Base-by-base conservation (phyloP, 2,797 vertebrate genomes). In the Poecilia gillii region DNA sequence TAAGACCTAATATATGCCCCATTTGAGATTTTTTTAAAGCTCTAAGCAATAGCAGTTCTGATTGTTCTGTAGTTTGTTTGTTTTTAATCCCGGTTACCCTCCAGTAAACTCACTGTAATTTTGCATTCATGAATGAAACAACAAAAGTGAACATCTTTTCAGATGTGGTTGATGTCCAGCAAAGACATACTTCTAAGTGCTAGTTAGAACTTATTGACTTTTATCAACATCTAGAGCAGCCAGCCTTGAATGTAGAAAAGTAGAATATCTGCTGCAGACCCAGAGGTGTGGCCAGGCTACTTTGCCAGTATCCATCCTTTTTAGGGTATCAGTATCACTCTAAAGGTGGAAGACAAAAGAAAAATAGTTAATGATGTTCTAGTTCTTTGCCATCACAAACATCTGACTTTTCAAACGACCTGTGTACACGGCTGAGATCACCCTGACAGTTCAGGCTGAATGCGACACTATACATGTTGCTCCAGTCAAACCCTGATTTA, bases 251-350 rank as follows among this genome's bases (percentile, higher is more conserved):
- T 72, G 59, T 62, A 55, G 18, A 64, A 36, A 64, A 36, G 3
- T 36, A 49, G 59, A 72, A 47, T 43, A 55, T 85, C 64, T 74
- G 74, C 72, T 72, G 79, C 41, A 68, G 77, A 72, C 75, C 74
- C 74, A 73, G 74, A 7, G 36, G 72, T 73, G 74, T 71, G 45
- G 75, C 74, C 77, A n/a, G 45, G 81, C 75, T 81, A 74, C 76
- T 85, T 91, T 90, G 88, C 92, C 93, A 89, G 85, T 80, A 91
- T 76, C 81, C 77, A 87, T 91, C 89, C 78, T 70, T 70, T 43
- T 12, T n/a, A n/a, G 66, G 1, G 3, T 41, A 25, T 23, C 39
- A 20, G 41, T 39, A 25, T 41, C 39, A 25, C 39, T 13, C 39
- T 25, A 70, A 25, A n/a, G 11, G 4, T 12, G 39, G 39, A 9